phyloP scores from a whole-genome alignment of 2,797 vertebrate species.

The Luscinia megarhynchos region DNA sequence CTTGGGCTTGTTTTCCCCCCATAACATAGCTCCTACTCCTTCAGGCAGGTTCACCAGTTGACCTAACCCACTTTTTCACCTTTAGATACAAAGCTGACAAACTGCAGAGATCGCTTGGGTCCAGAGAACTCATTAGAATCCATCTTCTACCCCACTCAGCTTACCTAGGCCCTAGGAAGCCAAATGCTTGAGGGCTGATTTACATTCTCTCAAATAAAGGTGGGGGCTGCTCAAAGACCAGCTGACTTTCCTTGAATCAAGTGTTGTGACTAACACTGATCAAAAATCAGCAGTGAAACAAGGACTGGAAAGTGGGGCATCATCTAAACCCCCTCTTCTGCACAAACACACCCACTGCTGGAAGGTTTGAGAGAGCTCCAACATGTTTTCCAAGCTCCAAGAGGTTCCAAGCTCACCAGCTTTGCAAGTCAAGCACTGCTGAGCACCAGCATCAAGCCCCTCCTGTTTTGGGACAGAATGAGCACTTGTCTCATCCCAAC shows the following conservation, averaged over 20 bases:
- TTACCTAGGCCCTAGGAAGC: neutral
- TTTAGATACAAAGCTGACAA: neutral
- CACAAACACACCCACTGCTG: neutral
- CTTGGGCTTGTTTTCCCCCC: rapidly evolving
- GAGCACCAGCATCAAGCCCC: neutral
- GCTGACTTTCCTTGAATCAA: neutral
- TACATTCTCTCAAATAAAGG: neutral
- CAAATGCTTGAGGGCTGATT: rapidly evolving
- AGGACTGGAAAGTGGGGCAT: neutral
- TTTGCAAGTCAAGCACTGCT: neutral
- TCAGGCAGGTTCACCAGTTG: neutral
- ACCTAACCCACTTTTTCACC: neutral
- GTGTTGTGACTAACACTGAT: neutral
- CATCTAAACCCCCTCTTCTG: neutral
- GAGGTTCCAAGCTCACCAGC: neutral
- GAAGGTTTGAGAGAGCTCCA: neutral
- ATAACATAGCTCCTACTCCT: rapidly evolving
- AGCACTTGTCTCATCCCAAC: neutral
- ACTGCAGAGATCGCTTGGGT: neutral
- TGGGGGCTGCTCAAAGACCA: neutral
- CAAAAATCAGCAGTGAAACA: neutral
- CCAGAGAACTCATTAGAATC: rapidly evolving
- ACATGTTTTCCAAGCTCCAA: rapidly evolving
- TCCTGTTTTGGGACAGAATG: neutral
- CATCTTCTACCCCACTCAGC: neutral